Evolutionary conservation across 2,113 vertebrate species (phyloP).

Genomic region (Geococcyx californianus): DNA sequence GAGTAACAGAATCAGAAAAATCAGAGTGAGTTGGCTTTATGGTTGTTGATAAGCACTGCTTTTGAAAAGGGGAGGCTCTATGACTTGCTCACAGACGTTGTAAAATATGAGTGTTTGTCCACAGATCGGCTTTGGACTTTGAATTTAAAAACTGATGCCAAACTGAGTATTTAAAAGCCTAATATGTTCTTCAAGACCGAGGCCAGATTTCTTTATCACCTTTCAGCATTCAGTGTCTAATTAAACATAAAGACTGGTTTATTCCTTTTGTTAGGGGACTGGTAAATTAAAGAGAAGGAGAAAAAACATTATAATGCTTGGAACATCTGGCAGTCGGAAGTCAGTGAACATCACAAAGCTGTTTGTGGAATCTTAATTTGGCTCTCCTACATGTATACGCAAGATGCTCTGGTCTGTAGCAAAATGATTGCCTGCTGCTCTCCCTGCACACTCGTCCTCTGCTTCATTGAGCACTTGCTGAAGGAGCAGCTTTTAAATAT

Average conservation of each 20-base stretch:
- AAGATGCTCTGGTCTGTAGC: neutral
- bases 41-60: neutral
- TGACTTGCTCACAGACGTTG: neutral
- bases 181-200: neutral
- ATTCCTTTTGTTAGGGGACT: neutral
- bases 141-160: neutral
- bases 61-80: neutral
- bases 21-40: neutral
- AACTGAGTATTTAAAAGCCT: neutral
- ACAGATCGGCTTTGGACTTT: neutral
- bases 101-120: neutral
- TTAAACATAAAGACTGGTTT: too few species aligned
- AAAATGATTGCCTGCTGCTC: neutral
- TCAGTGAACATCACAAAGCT: neutral
- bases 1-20: neutral
- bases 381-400: neutral
- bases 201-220: neutral
- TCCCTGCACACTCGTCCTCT: neutral
- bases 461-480: slow-evolving; percentile 12
- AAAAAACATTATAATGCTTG: neutral
- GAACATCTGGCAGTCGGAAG: neutral
- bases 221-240: neutral
- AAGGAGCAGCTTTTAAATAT: slow-evolving; percentile 14
- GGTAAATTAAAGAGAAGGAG: neutral
- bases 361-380: neutral